Percentiles rank a stretch among this genome's conserved stretches.
These are phyloP conservation scores for Zalophus californianus DNA, from an alignment of 2,797 vertebrate genomes.

Conservation along the genomic window DNA sequence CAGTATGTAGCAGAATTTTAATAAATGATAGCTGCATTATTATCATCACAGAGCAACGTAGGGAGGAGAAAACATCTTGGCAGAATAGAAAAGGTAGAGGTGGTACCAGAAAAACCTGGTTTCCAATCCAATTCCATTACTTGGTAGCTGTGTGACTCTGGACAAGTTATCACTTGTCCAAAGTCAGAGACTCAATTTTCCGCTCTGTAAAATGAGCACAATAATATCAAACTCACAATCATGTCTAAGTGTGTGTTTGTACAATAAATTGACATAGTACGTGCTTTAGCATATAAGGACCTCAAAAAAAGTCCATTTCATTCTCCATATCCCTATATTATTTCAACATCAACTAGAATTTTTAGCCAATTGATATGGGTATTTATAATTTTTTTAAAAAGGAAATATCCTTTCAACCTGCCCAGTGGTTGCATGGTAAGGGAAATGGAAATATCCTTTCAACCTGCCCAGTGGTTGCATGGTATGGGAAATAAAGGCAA, in stretches of 20 bases:
- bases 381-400: slow-evolving; percentile 7
- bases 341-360: not conserved
- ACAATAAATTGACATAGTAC: not conserved
- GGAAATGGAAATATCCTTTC: not conserved
- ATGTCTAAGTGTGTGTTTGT: not conserved
- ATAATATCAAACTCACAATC: not conserved
- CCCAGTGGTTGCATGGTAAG: not conserved
- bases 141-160: not conserved
- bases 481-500: not conserved
- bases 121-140: slow-evolving; percentile 3
- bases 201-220: not conserved
- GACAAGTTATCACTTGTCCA: not conserved
- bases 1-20: not conserved
- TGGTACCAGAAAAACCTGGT: not conserved
- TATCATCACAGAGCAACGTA: not conserved
- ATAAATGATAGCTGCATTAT: not conserved
- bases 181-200: not conserved
- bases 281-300: not conserved
- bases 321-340: not conserved
- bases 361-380: not conserved
- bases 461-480: not conserved
- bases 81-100: not conserved
- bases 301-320: not conserved
- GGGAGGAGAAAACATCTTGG: not conserved
- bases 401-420: not conserved